Evolutionary conservation across 2,113 vertebrate species (phyloP).

Genomic region (Geothlypis trichas): DNA sequence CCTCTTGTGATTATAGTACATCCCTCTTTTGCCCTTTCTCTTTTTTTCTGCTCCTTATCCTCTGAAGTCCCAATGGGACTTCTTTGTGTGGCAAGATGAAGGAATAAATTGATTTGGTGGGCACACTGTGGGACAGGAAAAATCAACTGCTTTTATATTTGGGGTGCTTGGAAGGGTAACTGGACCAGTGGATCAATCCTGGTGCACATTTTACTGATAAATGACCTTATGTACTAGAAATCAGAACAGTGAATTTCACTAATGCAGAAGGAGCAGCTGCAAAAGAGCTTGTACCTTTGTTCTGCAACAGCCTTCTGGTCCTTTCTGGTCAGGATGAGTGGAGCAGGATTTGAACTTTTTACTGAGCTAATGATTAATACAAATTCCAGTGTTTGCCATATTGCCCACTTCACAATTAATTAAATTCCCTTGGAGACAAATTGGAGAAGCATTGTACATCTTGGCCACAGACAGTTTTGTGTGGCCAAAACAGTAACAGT

Average conservation of each 20-base stretch:
- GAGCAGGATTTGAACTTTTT: slow-evolving; percentile 9
- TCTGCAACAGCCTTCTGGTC: background rate
- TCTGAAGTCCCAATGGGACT: background rate
- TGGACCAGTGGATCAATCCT: background rate
- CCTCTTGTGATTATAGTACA: background rate
- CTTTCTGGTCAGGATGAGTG: background rate
- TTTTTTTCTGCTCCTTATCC: background rate
- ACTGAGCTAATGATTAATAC: background rate
- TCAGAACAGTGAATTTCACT: background rate
- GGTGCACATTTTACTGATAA: background rate
- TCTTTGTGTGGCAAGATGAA: background rate
- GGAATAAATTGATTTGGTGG: background rate
- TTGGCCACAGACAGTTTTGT: background rate
- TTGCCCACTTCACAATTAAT: slow-evolving; percentile 22
- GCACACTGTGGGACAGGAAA: background rate
- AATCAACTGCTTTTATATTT: background rate
- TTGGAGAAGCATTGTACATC: slow-evolving; percentile 13
- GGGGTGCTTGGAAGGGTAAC: background rate
- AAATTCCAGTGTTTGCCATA: slow-evolving; percentile 8
- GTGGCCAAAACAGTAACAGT: slow-evolving; percentile 16
- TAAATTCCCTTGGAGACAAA: slow-evolving; percentile 46
- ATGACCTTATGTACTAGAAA: background rate
- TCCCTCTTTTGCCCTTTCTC: background rate
- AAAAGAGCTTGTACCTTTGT: background rate
- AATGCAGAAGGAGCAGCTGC: background rate